Evolutionary conservation across 2,888 invertebrate genomes (phyloP).

Genomic region (Penaeus monodon): DNA sequence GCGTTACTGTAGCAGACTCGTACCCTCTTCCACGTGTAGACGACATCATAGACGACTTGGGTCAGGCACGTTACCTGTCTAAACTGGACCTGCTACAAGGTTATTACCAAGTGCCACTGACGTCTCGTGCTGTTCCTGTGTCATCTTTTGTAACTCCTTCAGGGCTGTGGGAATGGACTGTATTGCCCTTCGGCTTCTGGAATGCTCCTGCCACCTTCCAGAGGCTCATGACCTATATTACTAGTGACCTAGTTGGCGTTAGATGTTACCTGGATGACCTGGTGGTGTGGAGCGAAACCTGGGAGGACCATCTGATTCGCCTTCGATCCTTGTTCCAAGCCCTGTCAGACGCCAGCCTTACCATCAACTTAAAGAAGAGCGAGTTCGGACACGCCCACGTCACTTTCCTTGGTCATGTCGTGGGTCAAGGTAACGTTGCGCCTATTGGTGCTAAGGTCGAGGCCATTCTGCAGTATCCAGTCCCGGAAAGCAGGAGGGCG

Average conservation of each 20-base stretch:
- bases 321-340: background rate
- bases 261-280: slow-evolving; percentile 19
- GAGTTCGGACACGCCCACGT: slow-evolving; percentile 25
- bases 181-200: slow-evolving; percentile 2
- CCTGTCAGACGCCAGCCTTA: background rate
- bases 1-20: background rate
- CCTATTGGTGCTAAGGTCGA: slow-evolving; percentile 1
- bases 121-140: background rate
- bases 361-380: slow-evolving; percentile 2
- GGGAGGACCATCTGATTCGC: slow-evolving; percentile 12
- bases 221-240: no score
- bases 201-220: no score
- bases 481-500: background rate
- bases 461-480: background rate
- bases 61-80: background rate
- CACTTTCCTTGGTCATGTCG: slow-evolving; percentile 11
- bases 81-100: slow-evolving; percentile 2
- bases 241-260: background rate
- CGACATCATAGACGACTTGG: background rate
- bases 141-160: slow-evolving; percentile 8
- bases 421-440: slow-evolving; percentile 11
- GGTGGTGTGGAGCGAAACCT: slow-evolving; percentile 4
- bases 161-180: slow-evolving; percentile 4
- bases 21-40: background rate
- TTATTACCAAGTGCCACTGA: slow-evolving; percentile 1